Evolutionary conservation across 2,113 vertebrate species (phyloP).

Genomic region (Xiphophorus couchianus): DNA sequence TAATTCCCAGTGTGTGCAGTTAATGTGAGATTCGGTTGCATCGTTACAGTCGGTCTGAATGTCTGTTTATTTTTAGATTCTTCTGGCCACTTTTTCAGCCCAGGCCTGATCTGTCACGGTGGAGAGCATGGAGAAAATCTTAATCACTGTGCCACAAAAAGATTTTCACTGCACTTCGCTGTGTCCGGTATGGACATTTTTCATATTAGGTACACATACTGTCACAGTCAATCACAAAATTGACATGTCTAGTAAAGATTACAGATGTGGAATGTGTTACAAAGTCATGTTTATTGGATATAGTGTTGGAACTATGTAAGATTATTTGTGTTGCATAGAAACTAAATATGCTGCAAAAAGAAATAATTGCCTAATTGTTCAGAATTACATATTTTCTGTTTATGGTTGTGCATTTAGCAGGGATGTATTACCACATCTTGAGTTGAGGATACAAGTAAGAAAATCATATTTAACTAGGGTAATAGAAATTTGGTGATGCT

Average conservation of each 20-base stretch:
- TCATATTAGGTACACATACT: constrained; percentile 50
- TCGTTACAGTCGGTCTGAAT: constrained; percentile 51
- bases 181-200: constrained; percentile 33
- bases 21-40: constrained; percentile 71
- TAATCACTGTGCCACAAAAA: constrained; percentile 52
- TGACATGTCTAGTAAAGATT: constrained; percentile 30
- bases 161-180: constrained; percentile 22
- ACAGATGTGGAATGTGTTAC: neutral
- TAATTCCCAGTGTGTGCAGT: constrained; percentile 73
- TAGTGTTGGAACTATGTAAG: too few relatives aligned
- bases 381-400: neutral
- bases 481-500: neutral
- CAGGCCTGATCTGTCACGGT: constrained; percentile 62
- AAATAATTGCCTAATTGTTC: neutral
- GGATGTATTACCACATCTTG: neutral
- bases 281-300: neutral
- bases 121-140: constrained; percentile 57
- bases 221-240: constrained; percentile 47
- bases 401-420: neutral
- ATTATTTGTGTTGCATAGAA: neutral
- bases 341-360: constrained; percentile 4
- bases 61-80: constrained; percentile 75
- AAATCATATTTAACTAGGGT: neutral
- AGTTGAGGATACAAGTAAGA: neutral
- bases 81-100: constrained; percentile 62